These are phyloP conservation scores for Melipona beecheii DNA, from an alignment of 2,888 invertebrate species.

Conservation along the genomic window DNA sequence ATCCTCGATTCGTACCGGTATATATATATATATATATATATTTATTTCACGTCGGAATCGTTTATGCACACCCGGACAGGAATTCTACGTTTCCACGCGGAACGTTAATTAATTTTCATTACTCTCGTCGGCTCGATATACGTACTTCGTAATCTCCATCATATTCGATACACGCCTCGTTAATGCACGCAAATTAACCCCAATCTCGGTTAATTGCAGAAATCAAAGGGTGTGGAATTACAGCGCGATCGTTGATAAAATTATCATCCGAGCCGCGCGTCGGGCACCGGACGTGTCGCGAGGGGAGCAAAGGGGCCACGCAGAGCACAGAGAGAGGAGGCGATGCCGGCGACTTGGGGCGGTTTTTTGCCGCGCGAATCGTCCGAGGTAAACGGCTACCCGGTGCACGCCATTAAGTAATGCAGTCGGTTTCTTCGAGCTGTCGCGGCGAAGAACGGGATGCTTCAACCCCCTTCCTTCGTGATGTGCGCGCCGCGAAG, in stretches of 20 bases:
- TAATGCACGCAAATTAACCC: background rate
- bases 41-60: background rate
- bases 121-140: background rate
- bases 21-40: no score
- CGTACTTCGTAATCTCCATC: background rate
- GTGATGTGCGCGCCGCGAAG: background rate
- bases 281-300: slow-evolving; percentile 20
- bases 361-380: slow-evolving; percentile 63
- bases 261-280: slow-evolving; percentile 67
- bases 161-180: background rate
- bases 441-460: slow-evolving; percentile 70
- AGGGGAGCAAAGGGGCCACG: slow-evolving; percentile 29
- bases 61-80: no score
- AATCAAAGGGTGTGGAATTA: slow-evolving; percentile 19
- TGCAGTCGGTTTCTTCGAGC: slow-evolving; percentile 78
- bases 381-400: slow-evolving; percentile 69
- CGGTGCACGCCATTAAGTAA: slow-evolving; percentile 79
- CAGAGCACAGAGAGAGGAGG: no score
- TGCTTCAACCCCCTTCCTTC: slow-evolving; percentile 20
- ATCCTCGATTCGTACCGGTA: background rate
- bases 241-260: slow-evolving; percentile 65
- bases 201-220: slow-evolving; percentile 1
- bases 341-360: slow-evolving; percentile 27
- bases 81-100: background rate
- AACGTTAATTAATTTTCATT: background rate